These are phyloP conservation scores for Phrynosoma platyrhinos DNA, from an alignment of 2,113 vertebrate species.

Conservation along the genomic window DNA sequence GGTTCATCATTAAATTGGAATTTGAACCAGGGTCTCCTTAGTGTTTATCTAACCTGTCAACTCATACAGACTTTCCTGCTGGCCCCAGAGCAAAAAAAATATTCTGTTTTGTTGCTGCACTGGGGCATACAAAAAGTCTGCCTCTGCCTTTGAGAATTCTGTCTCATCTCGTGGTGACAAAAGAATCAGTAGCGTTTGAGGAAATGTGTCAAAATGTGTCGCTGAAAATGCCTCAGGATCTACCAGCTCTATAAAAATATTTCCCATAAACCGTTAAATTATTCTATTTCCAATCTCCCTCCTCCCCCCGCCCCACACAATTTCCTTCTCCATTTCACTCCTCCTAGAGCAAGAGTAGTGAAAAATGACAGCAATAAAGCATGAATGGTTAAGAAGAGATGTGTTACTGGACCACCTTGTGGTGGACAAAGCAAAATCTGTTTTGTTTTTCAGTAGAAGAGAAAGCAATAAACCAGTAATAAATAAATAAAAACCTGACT, in stretches of 20 bases:
- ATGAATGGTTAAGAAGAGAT: neutral
- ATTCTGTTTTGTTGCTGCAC: neutral
- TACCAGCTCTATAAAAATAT: neutral
- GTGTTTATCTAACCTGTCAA: no score
- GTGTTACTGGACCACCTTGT: neutral
- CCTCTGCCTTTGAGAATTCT: neutral
- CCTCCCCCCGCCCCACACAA: neutral
- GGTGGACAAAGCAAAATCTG: neutral
- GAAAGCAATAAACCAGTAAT: neutral
- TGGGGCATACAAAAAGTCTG: neutral
- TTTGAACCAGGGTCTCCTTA: neutral
- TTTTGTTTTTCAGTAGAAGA: conserved; percentile 1
- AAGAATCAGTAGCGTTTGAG: neutral
- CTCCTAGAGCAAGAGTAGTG: neutral
- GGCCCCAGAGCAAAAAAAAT: neutral
- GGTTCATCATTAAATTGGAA: neutral
- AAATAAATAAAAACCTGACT: neutral
- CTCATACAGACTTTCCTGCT: neutral
- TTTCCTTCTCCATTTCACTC: neutral
- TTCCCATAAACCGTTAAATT: neutral
- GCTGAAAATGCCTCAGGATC: neutral
- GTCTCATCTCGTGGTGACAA: neutral
- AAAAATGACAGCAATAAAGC: neutral
- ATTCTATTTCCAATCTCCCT: neutral
- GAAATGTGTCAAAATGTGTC: neutral